Evolutionary conservation across 2,113 vertebrate genomes (phyloP).

Genomic region (Emydocephalus ijimae): DNA sequence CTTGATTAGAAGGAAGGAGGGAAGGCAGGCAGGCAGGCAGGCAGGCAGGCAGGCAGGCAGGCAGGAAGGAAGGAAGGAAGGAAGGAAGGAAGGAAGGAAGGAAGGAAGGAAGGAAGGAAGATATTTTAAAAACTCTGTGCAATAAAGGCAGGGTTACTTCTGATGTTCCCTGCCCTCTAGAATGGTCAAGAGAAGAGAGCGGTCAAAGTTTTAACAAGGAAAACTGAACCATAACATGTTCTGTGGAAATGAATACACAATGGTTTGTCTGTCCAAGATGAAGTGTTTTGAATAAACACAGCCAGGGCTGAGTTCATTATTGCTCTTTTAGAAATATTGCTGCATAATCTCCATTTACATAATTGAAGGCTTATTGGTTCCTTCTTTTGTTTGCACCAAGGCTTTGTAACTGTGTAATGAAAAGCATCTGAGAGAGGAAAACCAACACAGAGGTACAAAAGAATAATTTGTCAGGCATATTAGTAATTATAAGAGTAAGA

Average conservation of each 20-base stretch:
- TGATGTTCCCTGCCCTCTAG: background rate
- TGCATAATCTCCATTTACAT: conserved; percentile 51
- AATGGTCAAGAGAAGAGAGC: background rate
- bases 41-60: no score
- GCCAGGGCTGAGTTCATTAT: background rate
- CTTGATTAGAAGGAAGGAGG: no score
- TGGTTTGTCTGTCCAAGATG: conserved; percentile 12
- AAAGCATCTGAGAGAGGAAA: conserved; percentile 45
- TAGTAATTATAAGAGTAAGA: conserved; percentile 55
- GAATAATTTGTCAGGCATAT: conserved; percentile 43
- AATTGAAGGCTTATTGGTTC: conserved; percentile 56
- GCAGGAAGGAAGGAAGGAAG: no score
- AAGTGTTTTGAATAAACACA: conserved; percentile 44
- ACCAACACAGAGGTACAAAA: conserved; percentile 51
- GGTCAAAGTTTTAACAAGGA: background rate
- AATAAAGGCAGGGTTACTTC: background rate
- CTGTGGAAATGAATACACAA: background rate
- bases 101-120: background rate
- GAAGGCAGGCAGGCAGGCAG: no score
- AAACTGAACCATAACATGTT: background rate
- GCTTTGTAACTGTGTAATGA: conserved; percentile 47
- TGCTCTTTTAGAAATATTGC: conserved; percentile 26
- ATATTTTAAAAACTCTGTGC: background rate
- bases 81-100: background rate
- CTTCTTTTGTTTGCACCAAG: conserved; percentile 42